Conservation (phyloP, 2,797 vertebrate genomes). For the Emydoidea blandingii region DNA sequence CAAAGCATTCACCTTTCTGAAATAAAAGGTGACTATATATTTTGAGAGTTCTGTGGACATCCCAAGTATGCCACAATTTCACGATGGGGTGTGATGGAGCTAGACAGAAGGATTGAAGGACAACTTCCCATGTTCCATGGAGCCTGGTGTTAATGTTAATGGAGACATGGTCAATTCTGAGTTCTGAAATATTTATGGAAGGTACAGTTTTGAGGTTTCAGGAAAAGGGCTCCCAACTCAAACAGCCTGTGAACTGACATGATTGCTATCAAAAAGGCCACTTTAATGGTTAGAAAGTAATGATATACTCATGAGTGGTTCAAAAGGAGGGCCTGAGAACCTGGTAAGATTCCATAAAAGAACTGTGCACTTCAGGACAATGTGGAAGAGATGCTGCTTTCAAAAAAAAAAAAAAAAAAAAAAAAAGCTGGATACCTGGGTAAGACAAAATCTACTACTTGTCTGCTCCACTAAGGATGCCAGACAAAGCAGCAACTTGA, state of each 20-base stretch:
- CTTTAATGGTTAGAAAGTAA: neutral
- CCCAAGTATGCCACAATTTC: neutral
- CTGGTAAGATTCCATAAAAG: neutral
- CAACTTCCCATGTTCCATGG: neutral
- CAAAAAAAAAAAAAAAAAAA: neutral
- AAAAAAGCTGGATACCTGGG: neutral
- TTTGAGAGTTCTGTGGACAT: neutral
- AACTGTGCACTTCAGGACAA: neutral
- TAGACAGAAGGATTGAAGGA: neutral
- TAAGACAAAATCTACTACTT: neutral
- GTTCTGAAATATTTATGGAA: neutral
- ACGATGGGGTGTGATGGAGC: neutral
- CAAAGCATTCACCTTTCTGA: neutral
- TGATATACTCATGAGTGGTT: neutral
- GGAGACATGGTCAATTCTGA: neutral
- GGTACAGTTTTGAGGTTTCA: neutral
- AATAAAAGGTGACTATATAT: neutral
- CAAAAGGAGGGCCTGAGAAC: neutral
- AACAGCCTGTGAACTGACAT: neutral
- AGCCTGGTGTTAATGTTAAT: neutral
- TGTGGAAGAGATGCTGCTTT: neutral
- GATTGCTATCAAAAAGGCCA: neutral
- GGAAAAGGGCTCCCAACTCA: neutral
- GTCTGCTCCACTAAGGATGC: neutral
- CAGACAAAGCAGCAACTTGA: neutral